These are phyloP conservation scores for Bradysia coprophila DNA, from an alignment of 1,140 invertebrate genomes.

Conservation along the genomic window DNA sequence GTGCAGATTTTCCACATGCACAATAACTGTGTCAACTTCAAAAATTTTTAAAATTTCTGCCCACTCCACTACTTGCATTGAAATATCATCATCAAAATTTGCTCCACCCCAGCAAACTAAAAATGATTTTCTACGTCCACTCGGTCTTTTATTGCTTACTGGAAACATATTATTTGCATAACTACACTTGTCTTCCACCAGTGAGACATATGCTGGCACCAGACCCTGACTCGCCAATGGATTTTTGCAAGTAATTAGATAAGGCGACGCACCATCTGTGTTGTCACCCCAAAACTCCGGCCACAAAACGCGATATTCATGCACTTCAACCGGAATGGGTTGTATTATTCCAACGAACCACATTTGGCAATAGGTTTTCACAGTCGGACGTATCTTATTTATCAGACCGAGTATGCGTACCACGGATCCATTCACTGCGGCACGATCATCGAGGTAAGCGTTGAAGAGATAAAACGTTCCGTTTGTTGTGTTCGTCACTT, in stretches of 20 bases:
- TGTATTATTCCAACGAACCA: not conserved
- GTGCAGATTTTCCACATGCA: too few relatives aligned
- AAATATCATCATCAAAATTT: too few relatives aligned
- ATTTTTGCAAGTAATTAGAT: not conserved
- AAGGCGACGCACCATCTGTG: not conserved
- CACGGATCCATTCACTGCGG: not conserved
- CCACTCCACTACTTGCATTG: too few relatives aligned
- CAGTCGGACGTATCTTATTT: not conserved
- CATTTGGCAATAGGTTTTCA: not conserved
- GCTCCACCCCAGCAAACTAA: too few relatives aligned
- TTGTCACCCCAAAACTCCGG: not conserved
- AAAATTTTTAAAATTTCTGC: too few relatives aligned
- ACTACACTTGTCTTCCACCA: not conserved
- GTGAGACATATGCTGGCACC: not conserved
- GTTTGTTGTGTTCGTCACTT: constrained; percentile 1
- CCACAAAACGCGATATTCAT: not conserved
- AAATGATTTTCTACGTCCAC: too few relatives aligned
- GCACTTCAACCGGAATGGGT: not conserved
- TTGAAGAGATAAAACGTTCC: constrained; percentile 1
- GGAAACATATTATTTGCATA: too few relatives aligned
- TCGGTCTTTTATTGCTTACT: too few relatives aligned
- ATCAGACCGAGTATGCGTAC: not conserved
- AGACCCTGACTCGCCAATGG: not conserved
- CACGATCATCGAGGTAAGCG: not conserved
- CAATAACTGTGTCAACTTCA: too few relatives aligned